Conservation (phyloP, 2,797 vertebrate species). For the Buceros bicornis region DNA sequence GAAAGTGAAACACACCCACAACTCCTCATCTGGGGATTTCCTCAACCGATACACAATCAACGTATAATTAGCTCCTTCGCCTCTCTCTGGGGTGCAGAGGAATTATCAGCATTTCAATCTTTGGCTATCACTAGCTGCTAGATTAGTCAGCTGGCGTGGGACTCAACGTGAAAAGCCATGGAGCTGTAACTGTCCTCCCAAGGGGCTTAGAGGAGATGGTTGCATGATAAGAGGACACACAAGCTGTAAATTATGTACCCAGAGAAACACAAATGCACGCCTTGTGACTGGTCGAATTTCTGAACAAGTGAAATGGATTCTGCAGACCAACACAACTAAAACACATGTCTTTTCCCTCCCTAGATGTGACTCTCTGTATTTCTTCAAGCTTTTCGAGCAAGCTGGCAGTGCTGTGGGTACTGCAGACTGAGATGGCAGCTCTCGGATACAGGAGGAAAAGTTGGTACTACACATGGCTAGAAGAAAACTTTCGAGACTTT, state of each 20-base stretch:
- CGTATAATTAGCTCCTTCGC: constrained; percentile 25
- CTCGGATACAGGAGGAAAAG: background rate
- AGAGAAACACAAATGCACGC: background rate
- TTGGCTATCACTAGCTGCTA: background rate
- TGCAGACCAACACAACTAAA: background rate
- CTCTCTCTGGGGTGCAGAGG: background rate
- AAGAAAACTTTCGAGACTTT: background rate
- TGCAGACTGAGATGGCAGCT: background rate
- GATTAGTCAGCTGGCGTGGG: background rate
- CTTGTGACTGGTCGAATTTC: background rate
- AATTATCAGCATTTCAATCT: constrained; percentile 30
- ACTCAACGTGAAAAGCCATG: constrained; percentile 17
- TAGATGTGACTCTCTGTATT: background rate
- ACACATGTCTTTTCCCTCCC: background rate
- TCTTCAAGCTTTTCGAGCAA: background rate
- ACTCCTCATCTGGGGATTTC: constrained; percentile 51
- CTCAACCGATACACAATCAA: background rate
- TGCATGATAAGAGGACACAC: background rate
- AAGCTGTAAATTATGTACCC: background rate
- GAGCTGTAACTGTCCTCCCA: background rate
- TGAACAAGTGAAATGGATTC: background rate
- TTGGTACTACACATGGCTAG: background rate
- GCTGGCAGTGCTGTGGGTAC: background rate
- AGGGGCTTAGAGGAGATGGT: background rate
- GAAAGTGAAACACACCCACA: constrained; percentile 54